Evolutionary conservation across 23 tunicate species (phyloP), one percentile per base, ranked within the genome.

Genomic region (Ascidia mentula): DNA sequence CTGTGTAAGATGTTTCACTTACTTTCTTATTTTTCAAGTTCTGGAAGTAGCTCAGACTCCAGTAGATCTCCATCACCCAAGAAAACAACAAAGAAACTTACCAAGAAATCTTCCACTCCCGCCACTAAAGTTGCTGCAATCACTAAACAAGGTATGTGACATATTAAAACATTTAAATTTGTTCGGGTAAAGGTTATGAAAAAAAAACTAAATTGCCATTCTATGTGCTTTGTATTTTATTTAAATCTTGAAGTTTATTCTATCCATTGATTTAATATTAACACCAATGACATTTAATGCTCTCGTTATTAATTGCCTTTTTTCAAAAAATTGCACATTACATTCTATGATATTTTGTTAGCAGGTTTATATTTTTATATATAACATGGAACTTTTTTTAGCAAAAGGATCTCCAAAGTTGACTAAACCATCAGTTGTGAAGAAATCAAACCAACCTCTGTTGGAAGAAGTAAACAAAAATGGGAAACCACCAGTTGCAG

Each of bases 11-110:
- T 0, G 0, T 53, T n/a, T 53, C 65, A 22, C 22, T 53, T 53
- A 53, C 65, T 53, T 53, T 22, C 65, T 53, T 53, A 53, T 53
- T 53, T 0, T 53, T 53, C 24, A 20, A 76, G 88, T 74, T 89
- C 95, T 18, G 80, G 37, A 59, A 84, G 95, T 45, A 88, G 92
- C 69, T 83, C 89, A 32, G 84, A 46, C 9, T 86, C 90, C 31
- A 85, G 89, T 80, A 37, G 89, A 69, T 90, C 96, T 18, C 86
- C 83, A 3, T 76, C 89, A 1, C 89, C 96, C 32, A 40, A 78
- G 45, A 80, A 81, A 59, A 40, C 83, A 26, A 78, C 89, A 17
- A 82, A 69, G 72, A 89, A 89, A 40, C 60, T 70, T 18, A 38
- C 60, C 12, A 77, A 78, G 37, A 79, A 70, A 32, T 76, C 40